phyloP scores from a whole-genome alignment of 2,888 invertebrate species.

The Hydrotaea diabolus region DNA sequence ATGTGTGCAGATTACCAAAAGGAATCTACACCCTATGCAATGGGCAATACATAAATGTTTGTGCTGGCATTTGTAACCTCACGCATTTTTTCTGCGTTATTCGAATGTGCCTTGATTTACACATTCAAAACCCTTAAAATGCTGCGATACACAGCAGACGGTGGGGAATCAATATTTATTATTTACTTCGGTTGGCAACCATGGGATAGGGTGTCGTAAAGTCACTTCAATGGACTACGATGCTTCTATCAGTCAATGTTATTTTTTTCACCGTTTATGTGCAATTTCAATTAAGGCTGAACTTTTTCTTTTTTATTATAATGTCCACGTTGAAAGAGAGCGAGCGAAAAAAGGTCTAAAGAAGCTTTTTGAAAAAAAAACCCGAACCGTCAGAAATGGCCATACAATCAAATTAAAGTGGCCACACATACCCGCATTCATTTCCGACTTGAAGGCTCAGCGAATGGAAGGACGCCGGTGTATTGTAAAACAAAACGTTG shows the following conservation, averaged over 20 bases:
- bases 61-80: neutral
- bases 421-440: conserved; percentile 26
- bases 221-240: neutral
- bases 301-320: conserved; percentile 7
- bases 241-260: neutral
- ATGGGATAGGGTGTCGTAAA: neutral
- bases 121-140: neutral
- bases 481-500: conserved; percentile 17
- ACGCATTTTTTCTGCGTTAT: too few species aligned
- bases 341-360: neutral
- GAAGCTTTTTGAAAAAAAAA: conserved; percentile 6
- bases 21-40: conserved; percentile 32
- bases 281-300: conserved; percentile 59
- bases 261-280: conserved; percentile 16
- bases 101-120: too few species aligned
- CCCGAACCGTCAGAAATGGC: conserved; percentile 10
- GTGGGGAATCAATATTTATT: neutral
- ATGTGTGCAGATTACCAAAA: neutral
- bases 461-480: neutral
- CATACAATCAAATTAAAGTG: conserved; percentile 46
- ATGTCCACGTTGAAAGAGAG: conserved; percentile 31
- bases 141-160: neutral
- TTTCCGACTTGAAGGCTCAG: conserved; percentile 9
- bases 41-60: conserved; percentile 11
- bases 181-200: neutral